Evolutionary conservation across 2,888 invertebrate genomes (phyloP), one percentile per base, ranked within the genome.

Genomic region (Arrhopalites spinosus): DNA sequence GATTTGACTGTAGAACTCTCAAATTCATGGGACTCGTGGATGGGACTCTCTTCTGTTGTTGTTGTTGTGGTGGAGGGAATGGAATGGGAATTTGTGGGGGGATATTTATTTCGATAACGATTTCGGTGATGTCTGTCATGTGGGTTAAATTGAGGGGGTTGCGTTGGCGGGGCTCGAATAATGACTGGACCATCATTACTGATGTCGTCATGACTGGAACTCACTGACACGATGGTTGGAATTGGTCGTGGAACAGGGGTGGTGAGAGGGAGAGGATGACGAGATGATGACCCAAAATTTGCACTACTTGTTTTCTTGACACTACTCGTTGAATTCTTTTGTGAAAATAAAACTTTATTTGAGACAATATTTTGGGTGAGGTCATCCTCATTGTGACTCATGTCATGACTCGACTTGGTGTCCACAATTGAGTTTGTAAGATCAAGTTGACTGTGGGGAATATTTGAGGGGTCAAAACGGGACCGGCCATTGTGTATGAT

Each of bases 1-100:
- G 70, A 25, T 23, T n/a, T 59, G 13, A n/a, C 50, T 30, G 70
- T 59, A n/a, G 17, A 8, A 13, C 23, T 43, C 23, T 59, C 70
- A 25, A 53, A 29, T n/a, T 15, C 29, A 29, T 23, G n/a, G 8
- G 20, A 8, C 8, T 23, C 27, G 13, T 53, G 29, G 2, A 29
- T n/a, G n/a, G n/a, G 23, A 17, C 20, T 45, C 27, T 47, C 25
- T 2, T 25, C 27, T 20, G 47, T 7, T 20, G 25, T 45, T 20
- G 59, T 71, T 2, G 70, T 23, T 1, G 29, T 25, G 2, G 81
- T 69, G 11, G 80, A 78, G 17, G 69, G 56, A 5, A 78, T 30
- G 7, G 79, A 77, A 70, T 78, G 78, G 0, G 78, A 78, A 70
- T 78, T 80, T 20, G 78, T 81, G 15, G 77, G 69, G 11, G 78